phyloP scores from a whole-genome alignment of 2,113 vertebrate species.

The Azemiops feae region DNA sequence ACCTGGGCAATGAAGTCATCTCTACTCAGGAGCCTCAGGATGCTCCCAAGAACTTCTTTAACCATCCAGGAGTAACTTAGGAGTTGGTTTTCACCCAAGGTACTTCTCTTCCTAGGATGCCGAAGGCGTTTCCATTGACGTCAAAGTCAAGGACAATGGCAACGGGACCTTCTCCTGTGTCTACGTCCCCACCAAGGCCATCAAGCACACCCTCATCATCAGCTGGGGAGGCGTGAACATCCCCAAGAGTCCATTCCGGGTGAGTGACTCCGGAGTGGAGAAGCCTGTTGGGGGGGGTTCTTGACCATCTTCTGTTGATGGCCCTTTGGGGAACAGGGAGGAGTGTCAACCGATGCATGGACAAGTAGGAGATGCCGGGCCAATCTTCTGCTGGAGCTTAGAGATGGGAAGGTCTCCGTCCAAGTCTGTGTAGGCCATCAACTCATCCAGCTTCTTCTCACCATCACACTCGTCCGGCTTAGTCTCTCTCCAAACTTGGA shows the following conservation, averaged over 20 bases:
- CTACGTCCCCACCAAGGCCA: slow-evolving; percentile 83
- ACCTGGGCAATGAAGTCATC: background rate
- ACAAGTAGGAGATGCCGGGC: background rate
- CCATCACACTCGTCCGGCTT: background rate
- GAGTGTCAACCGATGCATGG: background rate
- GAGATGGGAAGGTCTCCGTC: background rate
- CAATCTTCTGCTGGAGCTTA: background rate
- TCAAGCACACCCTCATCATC: slow-evolving; percentile 93
- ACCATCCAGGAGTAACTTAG: background rate
- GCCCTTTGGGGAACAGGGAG: background rate
- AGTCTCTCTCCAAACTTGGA: background rate
- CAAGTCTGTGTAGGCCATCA: background rate
- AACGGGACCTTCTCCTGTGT: slow-evolving; percentile 61
- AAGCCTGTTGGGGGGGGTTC: background rate
- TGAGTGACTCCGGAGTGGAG: slow-evolving; percentile 51
- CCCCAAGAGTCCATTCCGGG: slow-evolving; percentile 91
- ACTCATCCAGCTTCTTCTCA: background rate
- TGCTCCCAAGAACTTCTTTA: background rate
- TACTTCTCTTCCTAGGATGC: slow-evolving; percentile 74
- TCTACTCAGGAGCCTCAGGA: background rate
- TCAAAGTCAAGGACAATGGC: slow-evolving; percentile 86
- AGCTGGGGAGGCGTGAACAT: slow-evolving; percentile 89
- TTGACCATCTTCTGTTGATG: background rate
- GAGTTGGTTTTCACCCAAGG: background rate
- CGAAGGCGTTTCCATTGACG: slow-evolving; percentile 86